phyloP scores from a whole-genome alignment of 1,140 invertebrate genomes.

The Drosophila littoralis region DNA sequence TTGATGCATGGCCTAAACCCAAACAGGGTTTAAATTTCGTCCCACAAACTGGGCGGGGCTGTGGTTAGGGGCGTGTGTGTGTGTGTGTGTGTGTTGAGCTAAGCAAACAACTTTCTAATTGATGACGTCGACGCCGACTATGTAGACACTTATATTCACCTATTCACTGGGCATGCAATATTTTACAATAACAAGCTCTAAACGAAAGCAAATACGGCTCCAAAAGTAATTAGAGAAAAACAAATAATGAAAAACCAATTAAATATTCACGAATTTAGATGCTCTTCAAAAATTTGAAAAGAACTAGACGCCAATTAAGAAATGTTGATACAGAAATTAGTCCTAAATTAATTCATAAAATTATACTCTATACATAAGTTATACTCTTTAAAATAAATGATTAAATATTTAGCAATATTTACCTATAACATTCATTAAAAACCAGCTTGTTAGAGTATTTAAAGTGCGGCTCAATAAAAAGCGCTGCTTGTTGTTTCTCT shows the following conservation, averaged over 20 bases:
- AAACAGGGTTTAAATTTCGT: constrained; percentile 28
- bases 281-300: no score
- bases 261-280: no score
- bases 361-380: no score
- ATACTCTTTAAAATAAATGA: no score
- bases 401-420: no score
- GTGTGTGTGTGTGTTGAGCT: not conserved
- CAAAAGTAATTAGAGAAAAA: constrained; percentile 20
- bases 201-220: constrained; percentile 31
- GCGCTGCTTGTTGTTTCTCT: constrained; percentile 9
- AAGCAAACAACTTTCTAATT: constrained; percentile 73
- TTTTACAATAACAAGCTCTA: constrained; percentile 27
- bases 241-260: not conserved
- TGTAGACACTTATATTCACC: constrained; percentile 13
- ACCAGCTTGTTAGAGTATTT: constrained; percentile 7
- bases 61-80: not conserved
- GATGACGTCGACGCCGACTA: constrained; percentile 49
- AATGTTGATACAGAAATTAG: no score
- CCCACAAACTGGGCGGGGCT: not conserved
- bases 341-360: no score
- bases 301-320: no score
- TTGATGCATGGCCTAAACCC: constrained; percentile 53
- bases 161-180: constrained; percentile 52
- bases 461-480: not conserved
- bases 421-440: no score